Conservation (phyloP, 2,797 vertebrate genomes). For the Enteromius unitaeniatus region DNA sequence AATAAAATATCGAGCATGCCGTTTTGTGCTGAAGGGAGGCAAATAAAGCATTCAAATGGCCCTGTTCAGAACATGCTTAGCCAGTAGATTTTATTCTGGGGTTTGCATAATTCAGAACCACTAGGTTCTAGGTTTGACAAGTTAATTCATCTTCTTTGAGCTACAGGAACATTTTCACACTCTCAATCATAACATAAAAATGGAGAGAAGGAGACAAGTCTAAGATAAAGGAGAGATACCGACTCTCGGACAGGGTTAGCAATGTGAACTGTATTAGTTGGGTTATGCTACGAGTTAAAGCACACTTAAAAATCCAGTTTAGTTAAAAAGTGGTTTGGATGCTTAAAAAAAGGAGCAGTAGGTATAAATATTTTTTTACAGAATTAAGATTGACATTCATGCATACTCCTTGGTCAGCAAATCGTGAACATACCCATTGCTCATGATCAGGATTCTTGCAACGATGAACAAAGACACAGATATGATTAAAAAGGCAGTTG, state of each 20-base stretch:
- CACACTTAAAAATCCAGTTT: conserved; percentile 24
- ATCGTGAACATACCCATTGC: conserved; percentile 86
- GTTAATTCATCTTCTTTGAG: conserved; percentile 29
- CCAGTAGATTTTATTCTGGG: conserved; percentile 24
- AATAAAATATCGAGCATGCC: conserved; percentile 12
- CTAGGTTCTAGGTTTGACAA: conserved; percentile 36
- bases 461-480: conserved; percentile 81
- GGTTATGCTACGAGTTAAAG: conserved; percentile 2
- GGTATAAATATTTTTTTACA: conserved; percentile 26
- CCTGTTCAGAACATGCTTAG: conserved; percentile 35
- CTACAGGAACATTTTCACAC: not conserved
- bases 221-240: not conserved
- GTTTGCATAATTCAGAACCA: conserved; percentile 30
- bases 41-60: conserved; percentile 25
- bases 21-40: conserved; percentile 22
- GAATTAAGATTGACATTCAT: conserved; percentile 64
- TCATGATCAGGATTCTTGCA: conserved; percentile 86
- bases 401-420: conserved; percentile 71
- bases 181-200: conserved; percentile 14
- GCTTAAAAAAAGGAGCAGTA: conserved; percentile 3
- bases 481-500: conserved; percentile 51
- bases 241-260: conserved; percentile 16
- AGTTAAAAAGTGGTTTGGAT: conserved; percentile 28
- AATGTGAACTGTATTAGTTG: conserved; percentile 22
- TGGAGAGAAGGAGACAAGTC: not conserved